Percentiles rank a stretch among this genome's conserved stretches.
These are phyloP conservation scores for Temnopleurus reevesii DNA, from an alignment of 53 echinoderm and acorn worm genomes.

Conservation along the genomic window DNA sequence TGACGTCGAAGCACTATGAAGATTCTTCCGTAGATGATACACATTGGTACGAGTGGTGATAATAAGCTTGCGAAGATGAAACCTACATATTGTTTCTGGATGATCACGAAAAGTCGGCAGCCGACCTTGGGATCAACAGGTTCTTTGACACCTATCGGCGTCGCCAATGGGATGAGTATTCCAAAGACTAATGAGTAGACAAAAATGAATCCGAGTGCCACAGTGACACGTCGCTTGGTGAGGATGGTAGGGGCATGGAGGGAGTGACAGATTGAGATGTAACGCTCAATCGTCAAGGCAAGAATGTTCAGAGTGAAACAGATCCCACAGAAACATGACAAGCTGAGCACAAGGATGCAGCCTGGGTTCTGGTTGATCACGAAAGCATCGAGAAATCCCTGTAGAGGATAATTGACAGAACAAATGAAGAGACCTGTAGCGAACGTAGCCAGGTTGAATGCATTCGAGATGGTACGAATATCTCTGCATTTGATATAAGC, in stretches of 20 bases:
- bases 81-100: background rate
- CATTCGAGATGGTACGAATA: slow-evolving; percentile 17
- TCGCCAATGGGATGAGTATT: background rate
- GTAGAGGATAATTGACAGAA: background rate
- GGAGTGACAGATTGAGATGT: slow-evolving; percentile 42
- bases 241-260: slow-evolving; percentile 40
- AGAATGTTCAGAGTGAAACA: slow-evolving; percentile 22
- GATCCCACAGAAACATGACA: slow-evolving; percentile 9
- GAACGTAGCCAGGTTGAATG: slow-evolving; percentile 11
- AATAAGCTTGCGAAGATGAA: slow-evolving; percentile 19
- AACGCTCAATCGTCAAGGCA: slow-evolving; percentile 36
- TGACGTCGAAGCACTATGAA: slow-evolving; percentile 24
- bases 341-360: background rate
- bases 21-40: slow-evolving; percentile 32
- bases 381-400: slow-evolving; percentile 16
- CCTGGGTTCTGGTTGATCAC: slow-evolving; percentile 29
- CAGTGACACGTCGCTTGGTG: slow-evolving; percentile 11
- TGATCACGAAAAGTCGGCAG: background rate
- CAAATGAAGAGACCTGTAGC: background rate
- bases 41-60: background rate
- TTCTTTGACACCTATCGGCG: background rate
- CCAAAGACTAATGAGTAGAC: background rate
- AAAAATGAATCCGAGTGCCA: slow-evolving; percentile 6
- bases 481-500: slow-evolving; percentile 13
- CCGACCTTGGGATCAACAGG: background rate